Conservation (phyloP, 2,888 invertebrate genomes). For the Nomada flava region DNA sequence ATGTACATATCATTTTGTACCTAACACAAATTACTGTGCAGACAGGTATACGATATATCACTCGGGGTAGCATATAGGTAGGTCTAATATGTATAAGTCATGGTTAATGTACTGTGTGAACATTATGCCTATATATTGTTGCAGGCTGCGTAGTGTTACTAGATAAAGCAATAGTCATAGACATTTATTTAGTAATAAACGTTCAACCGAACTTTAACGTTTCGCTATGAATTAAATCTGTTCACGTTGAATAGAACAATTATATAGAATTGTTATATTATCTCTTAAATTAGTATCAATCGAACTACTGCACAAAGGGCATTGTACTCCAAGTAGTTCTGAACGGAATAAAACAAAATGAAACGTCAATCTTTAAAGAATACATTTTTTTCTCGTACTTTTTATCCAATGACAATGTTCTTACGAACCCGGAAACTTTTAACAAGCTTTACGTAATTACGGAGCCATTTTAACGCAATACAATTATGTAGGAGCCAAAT, state of each 20-base stretch:
- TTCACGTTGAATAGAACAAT: neutral
- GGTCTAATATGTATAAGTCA: constrained; percentile 34
- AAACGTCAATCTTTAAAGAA: too few relatives aligned
- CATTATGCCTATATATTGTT: constrained; percentile 34
- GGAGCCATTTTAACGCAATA: too few relatives aligned
- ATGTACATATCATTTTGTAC: constrained; percentile 28
- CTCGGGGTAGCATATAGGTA: constrained; percentile 13
- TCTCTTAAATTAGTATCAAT: neutral
- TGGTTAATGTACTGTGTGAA: constrained; percentile 55
- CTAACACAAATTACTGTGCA: constrained; percentile 25
- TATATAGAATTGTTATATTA: neutral
- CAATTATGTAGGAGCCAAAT: too few relatives aligned
- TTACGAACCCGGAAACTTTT: too few relatives aligned
- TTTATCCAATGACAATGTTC: too few relatives aligned
- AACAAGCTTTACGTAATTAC: too few relatives aligned
- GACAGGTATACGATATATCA: constrained; percentile 33
- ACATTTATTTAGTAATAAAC: constrained; percentile 40
- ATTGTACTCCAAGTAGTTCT: neutral
- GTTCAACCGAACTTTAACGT: constrained; percentile 8
- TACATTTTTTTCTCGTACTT: too few relatives aligned
- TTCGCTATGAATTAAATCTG: neutral
- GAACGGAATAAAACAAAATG: too few relatives aligned
- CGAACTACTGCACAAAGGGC: neutral
- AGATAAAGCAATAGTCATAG: constrained; percentile 30
- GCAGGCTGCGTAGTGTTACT: constrained; percentile 6